phyloP scores from a whole-genome alignment of 2,113 vertebrate genomes.

The Chrysochloris asiatica region DNA sequence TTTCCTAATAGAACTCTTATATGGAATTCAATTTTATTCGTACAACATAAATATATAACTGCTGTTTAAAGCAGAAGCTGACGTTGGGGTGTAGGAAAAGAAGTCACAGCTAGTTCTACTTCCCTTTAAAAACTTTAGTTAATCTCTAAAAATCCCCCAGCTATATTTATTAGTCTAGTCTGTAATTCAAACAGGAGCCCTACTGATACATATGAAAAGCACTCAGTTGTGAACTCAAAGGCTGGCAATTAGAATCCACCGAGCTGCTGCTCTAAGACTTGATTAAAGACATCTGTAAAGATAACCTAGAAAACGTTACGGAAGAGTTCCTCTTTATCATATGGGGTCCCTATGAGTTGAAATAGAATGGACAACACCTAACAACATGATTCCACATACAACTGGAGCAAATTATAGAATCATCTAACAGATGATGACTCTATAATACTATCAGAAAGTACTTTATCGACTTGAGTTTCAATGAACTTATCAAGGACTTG shows the following conservation, averaged over 20 bases:
- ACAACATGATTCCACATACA: background rate
- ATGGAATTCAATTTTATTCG: background rate
- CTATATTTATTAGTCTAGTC: background rate
- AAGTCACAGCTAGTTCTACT: background rate
- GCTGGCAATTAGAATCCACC: background rate
- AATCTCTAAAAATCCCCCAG: background rate
- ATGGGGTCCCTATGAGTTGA: background rate
- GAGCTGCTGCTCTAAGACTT: too few relatives aligned
- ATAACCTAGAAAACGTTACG: background rate
- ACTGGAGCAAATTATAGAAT: constrained; percentile 3
- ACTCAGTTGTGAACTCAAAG: background rate
- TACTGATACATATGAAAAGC: background rate
- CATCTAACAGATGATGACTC: background rate
- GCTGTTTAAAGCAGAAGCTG: constrained; percentile 8
- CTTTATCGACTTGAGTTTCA: constrained; percentile 8
- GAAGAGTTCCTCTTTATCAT: background rate
- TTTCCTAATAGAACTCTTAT: constrained; percentile 5
- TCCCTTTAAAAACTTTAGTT: background rate
- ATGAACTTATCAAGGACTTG: background rate
- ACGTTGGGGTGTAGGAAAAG: background rate
- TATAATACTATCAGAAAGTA: background rate
- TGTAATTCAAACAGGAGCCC: background rate
- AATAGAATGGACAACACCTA: background rate
- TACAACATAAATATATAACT: background rate
- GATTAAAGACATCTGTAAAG: background rate